Base-by-base conservation (phyloP, 2,797 vertebrate species). In the Scyliorhinus canicula region DNA sequence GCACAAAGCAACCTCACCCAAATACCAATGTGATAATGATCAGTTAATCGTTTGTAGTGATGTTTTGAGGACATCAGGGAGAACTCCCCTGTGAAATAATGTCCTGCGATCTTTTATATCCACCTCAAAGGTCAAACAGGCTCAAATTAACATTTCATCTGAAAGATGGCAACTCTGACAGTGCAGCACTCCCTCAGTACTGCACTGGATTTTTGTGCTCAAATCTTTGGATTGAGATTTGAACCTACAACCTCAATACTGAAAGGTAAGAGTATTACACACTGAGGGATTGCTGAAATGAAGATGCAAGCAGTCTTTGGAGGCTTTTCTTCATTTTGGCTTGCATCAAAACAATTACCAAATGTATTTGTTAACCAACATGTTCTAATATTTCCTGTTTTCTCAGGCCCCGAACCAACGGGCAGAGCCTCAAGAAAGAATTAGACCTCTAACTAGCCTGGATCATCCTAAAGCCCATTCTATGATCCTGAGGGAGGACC, bases 401-500 rank as follows among this genome's bases (percentile, higher is more conserved):
- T 90, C 95, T 35, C 96, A 99, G 99, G 99, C 99, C 95, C 98
- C 99, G 95, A 99, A 99, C 97, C 99, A 99, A 95, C 97, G 98
- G 65, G 97, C 97, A 44, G 93, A 97, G 95, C 98, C 98, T 95
- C 98, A 98, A 96, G 99, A 99, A 96, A 99, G 99, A 97, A 99
- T 99, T 95, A 98, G 99, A 95, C 99, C 99, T n/a, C 97, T 99
- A 95, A 99, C 99, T 95, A 99, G 99, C 95, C 96, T 99, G 96
- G 99, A 99, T 96, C 98, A 99, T 95, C 99, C 99, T 82, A 98
- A 95, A 99, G 99, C 96, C 99, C 99, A 19, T 99, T 99, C 96
- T 99, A 99, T 31, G 99, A 99, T 95, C 98, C 99, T 40, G 99
- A 99, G 96, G 99, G 99, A 55, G 99, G 99, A 0, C 98, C 99